Conservation (phyloP, 2,888 invertebrate species). For the Cataglyphis albicans region DNA sequence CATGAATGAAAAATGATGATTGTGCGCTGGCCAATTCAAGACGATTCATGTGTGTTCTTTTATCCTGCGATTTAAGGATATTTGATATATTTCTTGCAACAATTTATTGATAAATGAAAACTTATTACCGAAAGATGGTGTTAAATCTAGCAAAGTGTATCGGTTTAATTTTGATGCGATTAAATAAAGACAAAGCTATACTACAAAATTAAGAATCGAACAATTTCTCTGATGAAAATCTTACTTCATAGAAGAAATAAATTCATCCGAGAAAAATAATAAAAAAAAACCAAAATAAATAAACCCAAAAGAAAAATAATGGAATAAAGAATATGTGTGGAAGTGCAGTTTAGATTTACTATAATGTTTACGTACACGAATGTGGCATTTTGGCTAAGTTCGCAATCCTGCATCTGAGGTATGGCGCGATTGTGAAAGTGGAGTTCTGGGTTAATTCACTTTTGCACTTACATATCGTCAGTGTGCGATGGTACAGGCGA, state of each 20-base stretch:
- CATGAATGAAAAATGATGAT: conserved; percentile 34
- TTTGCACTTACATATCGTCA: conserved; percentile 44
- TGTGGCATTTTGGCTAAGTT: not conserved
- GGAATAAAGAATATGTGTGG: not conserved
- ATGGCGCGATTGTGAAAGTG: conserved; percentile 22
- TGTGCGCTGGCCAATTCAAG: not conserved
- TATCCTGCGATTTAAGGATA: conserved; percentile 2
- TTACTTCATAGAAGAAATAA: not conserved
- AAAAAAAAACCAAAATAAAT: not conserved
- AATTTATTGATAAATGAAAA: not conserved
- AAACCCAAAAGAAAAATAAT: not conserved
- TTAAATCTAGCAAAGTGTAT: not conserved
- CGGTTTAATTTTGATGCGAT: not conserved
- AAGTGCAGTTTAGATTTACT: not conserved
- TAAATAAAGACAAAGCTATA: not conserved
- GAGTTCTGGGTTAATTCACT: conserved; percentile 52
- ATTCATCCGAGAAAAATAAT: not conserved
- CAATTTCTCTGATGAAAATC: not conserved
- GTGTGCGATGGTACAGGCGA: conserved; percentile 24
- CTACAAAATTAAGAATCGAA: not conserved
- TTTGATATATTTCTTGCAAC: not conserved
- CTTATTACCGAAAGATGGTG: not conserved
- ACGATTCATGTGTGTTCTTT: not conserved
- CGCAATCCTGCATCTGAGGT: not conserved
- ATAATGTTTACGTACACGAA: not conserved